Percentiles rank a stretch among this genome's conserved stretches.
Evolutionary conservation across 2,113 vertebrate genomes (phyloP).

Genomic region (Rutilus rutilus): DNA sequence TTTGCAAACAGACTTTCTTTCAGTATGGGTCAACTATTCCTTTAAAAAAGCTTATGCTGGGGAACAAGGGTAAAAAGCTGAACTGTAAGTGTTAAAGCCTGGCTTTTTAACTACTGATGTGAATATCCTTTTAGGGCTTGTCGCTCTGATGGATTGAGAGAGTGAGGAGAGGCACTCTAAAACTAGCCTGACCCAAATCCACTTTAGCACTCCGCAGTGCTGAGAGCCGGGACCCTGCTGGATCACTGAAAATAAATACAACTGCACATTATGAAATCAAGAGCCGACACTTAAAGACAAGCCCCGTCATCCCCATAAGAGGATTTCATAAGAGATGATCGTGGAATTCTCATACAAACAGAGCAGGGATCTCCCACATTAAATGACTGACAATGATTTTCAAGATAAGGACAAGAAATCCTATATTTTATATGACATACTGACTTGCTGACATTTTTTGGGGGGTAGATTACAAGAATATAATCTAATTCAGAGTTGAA

Average conservation of each 20-base stretch:
- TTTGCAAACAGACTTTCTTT: background rate
- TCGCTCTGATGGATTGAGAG: constrained; percentile 9
- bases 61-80: constrained; percentile 5
- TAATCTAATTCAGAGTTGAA: too few relatives aligned
- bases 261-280: constrained; percentile 42
- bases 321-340: constrained; percentile 37
- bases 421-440: background rate
- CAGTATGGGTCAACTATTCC: background rate
- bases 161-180: constrained; percentile 29
- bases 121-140: constrained; percentile 33
- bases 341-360: background rate
- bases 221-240: constrained; percentile 30
- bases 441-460: background rate
- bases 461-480: background rate
- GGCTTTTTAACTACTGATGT: constrained; percentile 20
- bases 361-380: constrained; percentile 8
- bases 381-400: background rate
- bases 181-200: constrained; percentile 27
- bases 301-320: constrained; percentile 4
- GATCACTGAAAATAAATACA: constrained; percentile 32
- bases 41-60: background rate
- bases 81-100: constrained; percentile 22
- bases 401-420: background rate
- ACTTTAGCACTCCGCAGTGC: background rate
- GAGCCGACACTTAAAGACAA: constrained; percentile 17